A percentile compares a stretch with the other conserved stretches of the same genome.
Evolutionary conservation across 2,113 vertebrate genomes (phyloP).

Genomic region (Dromiciops gliroides): DNA sequence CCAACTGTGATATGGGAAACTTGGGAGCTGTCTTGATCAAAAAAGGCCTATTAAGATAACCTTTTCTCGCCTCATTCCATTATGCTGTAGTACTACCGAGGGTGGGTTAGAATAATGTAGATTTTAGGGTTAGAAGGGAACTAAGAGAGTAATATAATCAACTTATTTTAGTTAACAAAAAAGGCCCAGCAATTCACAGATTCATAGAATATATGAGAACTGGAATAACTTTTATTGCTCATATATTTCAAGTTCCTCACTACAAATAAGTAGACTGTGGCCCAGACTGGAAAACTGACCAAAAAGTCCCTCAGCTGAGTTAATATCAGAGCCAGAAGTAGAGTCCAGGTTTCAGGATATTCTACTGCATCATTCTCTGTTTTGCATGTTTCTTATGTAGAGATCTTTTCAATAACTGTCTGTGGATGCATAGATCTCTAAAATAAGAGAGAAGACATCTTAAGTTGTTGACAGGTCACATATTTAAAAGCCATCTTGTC

Average conservation of each 20-base stretch:
- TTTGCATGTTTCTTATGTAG: background rate
- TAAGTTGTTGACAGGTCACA: background rate
- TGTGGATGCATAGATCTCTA: background rate
- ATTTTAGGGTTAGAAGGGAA: background rate
- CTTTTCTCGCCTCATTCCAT: background rate
- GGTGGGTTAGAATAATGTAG: background rate
- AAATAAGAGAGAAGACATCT: background rate
- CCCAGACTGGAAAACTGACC: background rate
- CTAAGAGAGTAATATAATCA: background rate
- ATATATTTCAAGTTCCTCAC: background rate
- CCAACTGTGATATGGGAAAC: background rate
- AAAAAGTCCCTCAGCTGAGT: background rate
- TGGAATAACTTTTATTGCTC: background rate
- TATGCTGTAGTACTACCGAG: background rate
- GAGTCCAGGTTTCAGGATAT: background rate
- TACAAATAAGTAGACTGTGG: background rate
- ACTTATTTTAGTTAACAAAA: background rate
- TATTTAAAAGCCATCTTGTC: background rate
- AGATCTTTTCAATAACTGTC: background rate
- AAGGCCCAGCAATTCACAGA: background rate
- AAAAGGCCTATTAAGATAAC: background rate
- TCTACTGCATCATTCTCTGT: background rate
- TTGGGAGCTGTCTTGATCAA: background rate
- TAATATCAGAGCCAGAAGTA: background rate
- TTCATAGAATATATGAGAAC: background rate